Percentiles rank a stretch among this genome's conserved stretches.
Conservation (phyloP, 2,888 invertebrate genomes). For the Uropetala carovei region DNA sequence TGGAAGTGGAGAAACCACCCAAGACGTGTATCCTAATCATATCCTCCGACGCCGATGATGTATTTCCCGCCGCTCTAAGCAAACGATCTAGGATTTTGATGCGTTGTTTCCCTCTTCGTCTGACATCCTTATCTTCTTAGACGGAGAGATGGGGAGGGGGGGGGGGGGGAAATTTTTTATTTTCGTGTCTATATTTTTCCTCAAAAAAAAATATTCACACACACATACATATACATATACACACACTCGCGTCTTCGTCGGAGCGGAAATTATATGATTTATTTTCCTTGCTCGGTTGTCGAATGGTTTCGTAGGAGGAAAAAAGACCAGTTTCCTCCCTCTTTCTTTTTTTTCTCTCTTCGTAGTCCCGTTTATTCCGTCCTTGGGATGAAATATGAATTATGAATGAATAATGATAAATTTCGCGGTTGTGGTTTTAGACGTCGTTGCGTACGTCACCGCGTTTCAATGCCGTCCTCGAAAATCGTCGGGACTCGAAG, state of each 20-base stretch:
- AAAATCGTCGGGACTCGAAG: too few species aligned
- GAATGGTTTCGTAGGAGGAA: not conserved
- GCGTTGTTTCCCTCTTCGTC: not conserved
- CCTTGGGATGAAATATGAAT: conserved; percentile 12
- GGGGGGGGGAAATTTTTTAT: not conserved
- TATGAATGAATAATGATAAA: not conserved
- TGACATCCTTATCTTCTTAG: not conserved
- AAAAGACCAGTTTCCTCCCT: too few species aligned
- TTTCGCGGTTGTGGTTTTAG: not conserved
- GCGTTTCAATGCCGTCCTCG: not conserved
- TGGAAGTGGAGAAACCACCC: not conserved
- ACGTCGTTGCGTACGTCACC: not conserved
- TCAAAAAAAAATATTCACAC: not conserved
- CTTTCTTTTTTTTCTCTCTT: too few species aligned
- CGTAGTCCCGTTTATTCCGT: not conserved
- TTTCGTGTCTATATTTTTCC: not conserved
- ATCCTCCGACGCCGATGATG: not conserved
- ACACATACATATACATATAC: too few species aligned
- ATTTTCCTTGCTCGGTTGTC: not conserved
- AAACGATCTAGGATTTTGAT: not conserved
- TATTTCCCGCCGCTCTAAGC: not conserved
- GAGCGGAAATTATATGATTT: conserved; percentile 22
- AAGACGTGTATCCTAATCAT: conserved; percentile 5
- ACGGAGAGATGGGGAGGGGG: not conserved
- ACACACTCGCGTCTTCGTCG: not conserved